These are phyloP conservation scores for Noctilio leporinus DNA, from an alignment of 2,113 vertebrate species.

Conservation along the genomic window DNA sequence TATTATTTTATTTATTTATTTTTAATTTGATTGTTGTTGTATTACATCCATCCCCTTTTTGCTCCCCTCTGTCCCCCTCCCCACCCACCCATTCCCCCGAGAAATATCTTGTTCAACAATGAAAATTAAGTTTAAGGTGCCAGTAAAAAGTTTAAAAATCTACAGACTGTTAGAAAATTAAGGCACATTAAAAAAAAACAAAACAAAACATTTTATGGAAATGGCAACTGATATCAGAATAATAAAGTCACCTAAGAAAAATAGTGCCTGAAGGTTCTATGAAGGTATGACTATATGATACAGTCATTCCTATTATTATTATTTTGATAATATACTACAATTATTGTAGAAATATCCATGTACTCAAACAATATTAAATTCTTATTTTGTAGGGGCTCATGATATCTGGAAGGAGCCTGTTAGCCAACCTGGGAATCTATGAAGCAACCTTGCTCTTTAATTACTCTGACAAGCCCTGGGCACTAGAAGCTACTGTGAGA, in stretches of 20 bases:
- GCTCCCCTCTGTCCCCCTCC: too few species aligned
- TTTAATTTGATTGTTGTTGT: too few species aligned
- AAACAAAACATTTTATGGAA: neutral
- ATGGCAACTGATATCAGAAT: neutral
- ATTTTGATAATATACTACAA: neutral
- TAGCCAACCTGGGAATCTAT: neutral
- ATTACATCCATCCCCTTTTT: too few species aligned
- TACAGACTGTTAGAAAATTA: neutral
- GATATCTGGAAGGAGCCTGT: neutral
- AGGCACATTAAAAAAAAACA: neutral
- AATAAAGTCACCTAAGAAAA: neutral
- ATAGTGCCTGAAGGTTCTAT: neutral
- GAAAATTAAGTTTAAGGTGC: neutral
- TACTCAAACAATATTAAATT: neutral
- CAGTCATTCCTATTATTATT: neutral
- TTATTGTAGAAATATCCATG: neutral
- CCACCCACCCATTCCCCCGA: too few species aligned
- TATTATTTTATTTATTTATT: too few species aligned
- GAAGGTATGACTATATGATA: neutral
- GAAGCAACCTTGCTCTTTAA: neutral
- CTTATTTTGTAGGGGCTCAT: neutral
- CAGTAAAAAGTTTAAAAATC: neutral
- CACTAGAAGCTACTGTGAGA: neutral
- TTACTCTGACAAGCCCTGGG: neutral
- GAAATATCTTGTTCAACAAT: neutral